phyloP scores from a whole-genome alignment of 2,113 vertebrate genomes.

The Heterocephalus glaber region DNA sequence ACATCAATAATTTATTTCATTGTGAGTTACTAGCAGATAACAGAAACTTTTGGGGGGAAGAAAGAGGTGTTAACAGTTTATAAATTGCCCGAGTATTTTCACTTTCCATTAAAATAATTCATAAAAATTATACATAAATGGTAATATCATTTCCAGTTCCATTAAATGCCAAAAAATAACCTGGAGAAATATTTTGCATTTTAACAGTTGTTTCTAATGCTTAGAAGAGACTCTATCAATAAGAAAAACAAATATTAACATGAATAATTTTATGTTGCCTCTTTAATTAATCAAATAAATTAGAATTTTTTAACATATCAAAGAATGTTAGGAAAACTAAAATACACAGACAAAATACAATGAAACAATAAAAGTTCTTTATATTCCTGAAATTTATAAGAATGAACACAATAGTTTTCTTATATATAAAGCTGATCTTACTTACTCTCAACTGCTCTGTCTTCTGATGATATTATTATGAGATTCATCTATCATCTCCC shows the following conservation, averaged over 20 bases:
- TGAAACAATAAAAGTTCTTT: neutral
- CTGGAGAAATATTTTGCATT: neutral
- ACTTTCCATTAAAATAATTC: constrained; percentile 36
- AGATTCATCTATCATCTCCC: neutral
- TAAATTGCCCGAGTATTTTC: neutral
- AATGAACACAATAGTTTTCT: neutral
- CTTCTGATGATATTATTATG: neutral
- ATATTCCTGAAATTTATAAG: neutral
- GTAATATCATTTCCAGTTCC: neutral
- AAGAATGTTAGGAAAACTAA: neutral
- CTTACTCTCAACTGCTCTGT: neutral
- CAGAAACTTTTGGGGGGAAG: neutral
- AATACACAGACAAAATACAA: neutral
- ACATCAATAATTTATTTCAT: neutral
- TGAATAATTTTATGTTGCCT: neutral
- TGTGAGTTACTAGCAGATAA: neutral
- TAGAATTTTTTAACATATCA: neutral
- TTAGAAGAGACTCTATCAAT: neutral
- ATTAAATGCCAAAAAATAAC: neutral
- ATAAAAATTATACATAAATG: neutral
- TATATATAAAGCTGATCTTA: neutral
- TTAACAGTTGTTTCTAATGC: neutral
- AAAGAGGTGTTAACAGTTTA: neutral
- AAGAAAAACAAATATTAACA: neutral
- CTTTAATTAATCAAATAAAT: neutral